These are phyloP conservation scores for Crotalus helleri DNA, from an alignment of 2,113 vertebrate species.

Conservation along the genomic window DNA sequence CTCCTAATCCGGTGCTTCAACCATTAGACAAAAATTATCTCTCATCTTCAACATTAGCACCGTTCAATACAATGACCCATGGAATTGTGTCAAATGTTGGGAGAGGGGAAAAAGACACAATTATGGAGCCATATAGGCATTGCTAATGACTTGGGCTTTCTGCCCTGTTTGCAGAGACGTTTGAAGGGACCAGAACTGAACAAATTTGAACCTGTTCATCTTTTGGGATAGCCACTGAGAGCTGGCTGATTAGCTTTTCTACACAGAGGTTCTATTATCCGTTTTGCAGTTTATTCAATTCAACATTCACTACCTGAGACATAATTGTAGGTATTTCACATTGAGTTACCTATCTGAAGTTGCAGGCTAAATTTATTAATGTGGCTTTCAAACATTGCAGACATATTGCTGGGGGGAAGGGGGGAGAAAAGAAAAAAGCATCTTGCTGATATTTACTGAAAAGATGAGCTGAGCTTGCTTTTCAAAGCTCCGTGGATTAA, in stretches of 20 bases:
- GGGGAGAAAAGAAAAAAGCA: background rate
- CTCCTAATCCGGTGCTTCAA: background rate
- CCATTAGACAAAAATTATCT: background rate
- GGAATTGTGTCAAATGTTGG: background rate
- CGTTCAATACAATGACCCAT: background rate
- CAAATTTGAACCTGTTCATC: background rate
- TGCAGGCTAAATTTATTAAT: background rate
- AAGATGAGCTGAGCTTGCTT: conserved; percentile 62
- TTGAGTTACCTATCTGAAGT: background rate
- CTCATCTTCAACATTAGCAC: background rate
- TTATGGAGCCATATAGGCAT: background rate
- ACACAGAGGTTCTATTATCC: too few relatives aligned
- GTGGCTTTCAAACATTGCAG: conserved; percentile 21
- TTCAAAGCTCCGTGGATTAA: conserved; percentile 65
- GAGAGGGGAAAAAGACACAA: background rate
- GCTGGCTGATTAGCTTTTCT: background rate
- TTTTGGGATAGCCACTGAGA: background rate
- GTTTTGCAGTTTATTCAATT: background rate
- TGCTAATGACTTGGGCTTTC: background rate
- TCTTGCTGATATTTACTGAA: conserved; percentile 64
- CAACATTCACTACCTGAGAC: background rate
- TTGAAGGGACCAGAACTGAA: background rate
- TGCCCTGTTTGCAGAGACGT: background rate
- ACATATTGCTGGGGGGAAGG: conserved; percentile 13
- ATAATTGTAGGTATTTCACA: background rate